A percentile compares a stretch with the other conserved stretches of the same genome.
Evolutionary conservation across 2,113 vertebrate species (phyloP).

Genomic region (Trogon melanurus): DNA sequence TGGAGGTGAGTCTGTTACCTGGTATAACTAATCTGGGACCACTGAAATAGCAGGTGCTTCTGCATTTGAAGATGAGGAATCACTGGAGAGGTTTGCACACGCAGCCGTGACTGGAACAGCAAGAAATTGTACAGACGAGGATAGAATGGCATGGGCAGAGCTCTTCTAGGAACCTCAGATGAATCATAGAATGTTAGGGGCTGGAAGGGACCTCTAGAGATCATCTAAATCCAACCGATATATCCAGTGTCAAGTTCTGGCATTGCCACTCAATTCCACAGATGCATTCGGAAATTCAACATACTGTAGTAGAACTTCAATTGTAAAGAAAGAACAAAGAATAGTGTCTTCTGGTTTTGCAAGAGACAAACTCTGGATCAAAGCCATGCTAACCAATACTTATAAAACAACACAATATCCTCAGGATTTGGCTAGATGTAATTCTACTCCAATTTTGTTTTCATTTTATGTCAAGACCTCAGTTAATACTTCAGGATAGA

Average conservation of each 20-base stretch:
- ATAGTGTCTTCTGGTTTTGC: no score
- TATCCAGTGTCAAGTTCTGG: background rate
- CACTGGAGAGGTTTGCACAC: background rate
- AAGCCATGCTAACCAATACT: conserved; percentile 6
- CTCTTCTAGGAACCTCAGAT: background rate
- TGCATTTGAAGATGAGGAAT: background rate
- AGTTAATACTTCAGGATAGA: background rate
- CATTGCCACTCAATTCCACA: background rate
- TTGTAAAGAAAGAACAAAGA: background rate
- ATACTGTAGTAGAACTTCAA: background rate
- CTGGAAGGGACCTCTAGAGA: no score
- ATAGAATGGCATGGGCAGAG: accelerated
- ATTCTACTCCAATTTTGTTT: background rate
- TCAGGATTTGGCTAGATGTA: background rate
- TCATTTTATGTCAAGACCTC: background rate
- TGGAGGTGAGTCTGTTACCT: background rate
- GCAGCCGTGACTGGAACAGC: background rate
- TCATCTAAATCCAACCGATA: background rate
- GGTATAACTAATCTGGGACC: background rate
- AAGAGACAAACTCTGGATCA: background rate
- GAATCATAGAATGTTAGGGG: background rate
- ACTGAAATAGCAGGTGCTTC: background rate
- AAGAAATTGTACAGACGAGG: background rate
- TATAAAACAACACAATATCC: background rate
- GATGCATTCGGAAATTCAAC: background rate